phyloP scores from a whole-genome alignment of 1,140 invertebrate species.

The Bombus confusus region DNA sequence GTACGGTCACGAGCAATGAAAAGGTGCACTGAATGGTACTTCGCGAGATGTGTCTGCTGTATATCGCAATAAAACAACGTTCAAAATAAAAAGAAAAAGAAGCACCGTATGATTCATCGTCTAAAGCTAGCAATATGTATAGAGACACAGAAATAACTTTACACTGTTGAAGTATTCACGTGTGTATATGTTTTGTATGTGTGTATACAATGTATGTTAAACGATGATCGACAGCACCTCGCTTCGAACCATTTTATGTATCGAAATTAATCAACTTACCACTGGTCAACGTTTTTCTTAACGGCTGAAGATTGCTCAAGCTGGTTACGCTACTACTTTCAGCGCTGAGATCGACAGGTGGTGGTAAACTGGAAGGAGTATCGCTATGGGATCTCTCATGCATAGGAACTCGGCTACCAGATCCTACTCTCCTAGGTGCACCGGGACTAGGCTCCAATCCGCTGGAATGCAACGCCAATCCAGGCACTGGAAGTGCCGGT shows the following conservation, averaged over 20 bases:
- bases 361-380: constrained; percentile 89
- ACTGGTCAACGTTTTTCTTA: constrained; percentile 92
- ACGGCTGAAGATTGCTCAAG: constrained; percentile 91
- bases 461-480: constrained; percentile 78
- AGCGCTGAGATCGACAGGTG: constrained; percentile 94
- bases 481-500: constrained; percentile 81
- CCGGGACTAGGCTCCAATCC: constrained; percentile 85
- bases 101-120: constrained; percentile 4
- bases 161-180: constrained; percentile 4
- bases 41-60: constrained; percentile 66
- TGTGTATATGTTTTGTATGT: not conserved
- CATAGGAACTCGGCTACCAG: constrained; percentile 84
- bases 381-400: constrained; percentile 96
- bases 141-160: constrained; percentile 18
- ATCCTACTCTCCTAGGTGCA: constrained; percentile 86
- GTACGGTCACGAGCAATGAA: constrained; percentile 76
- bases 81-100: constrained; percentile 11
- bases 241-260: constrained; percentile 61
- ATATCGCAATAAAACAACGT: not conserved
- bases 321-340: constrained; percentile 98
- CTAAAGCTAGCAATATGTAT: constrained; percentile 16
- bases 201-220: not conserved
- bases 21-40: constrained; percentile 68
- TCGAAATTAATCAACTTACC: constrained; percentile 83
- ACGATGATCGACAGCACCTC: constrained; percentile 57